Conservation (phyloP, 2,113 vertebrate species). For the Toxostoma redivivum region DNA sequence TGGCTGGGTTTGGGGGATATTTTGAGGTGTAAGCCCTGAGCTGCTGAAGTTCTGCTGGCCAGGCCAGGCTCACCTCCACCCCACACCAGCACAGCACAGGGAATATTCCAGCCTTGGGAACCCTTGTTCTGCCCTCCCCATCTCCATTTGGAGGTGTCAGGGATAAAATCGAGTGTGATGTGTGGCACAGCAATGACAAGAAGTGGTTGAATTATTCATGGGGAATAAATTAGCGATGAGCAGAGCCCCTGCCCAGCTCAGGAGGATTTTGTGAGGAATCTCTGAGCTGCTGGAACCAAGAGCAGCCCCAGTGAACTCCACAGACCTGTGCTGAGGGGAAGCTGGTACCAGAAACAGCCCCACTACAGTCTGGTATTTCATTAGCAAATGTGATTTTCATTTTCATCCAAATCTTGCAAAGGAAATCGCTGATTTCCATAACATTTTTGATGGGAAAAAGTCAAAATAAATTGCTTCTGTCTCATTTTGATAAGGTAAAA, state of each 20-base stretch:
- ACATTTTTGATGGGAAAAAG: background rate
- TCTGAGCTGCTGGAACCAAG: background rate
- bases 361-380: background rate
- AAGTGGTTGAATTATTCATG: constrained; percentile 19
- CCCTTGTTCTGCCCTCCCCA: background rate
- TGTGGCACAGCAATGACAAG: background rate
- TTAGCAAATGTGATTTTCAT: background rate
- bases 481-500: background rate
- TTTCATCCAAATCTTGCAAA: background rate
- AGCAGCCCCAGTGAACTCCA: background rate
- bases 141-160: background rate
- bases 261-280: background rate
- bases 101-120: background rate
- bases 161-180: background rate
- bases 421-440: background rate
- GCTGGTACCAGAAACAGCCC: background rate
- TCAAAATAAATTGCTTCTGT: background rate
- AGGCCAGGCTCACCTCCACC: background rate
- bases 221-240: background rate
- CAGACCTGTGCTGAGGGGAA: background rate
- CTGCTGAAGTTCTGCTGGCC: background rate
- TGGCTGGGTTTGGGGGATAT: background rate
- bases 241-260: background rate
- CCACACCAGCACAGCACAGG: accelerated
- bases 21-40: background rate